Conservation (phyloP, 1,140 invertebrate genomes). For the Chironomus tepperi region DNA sequence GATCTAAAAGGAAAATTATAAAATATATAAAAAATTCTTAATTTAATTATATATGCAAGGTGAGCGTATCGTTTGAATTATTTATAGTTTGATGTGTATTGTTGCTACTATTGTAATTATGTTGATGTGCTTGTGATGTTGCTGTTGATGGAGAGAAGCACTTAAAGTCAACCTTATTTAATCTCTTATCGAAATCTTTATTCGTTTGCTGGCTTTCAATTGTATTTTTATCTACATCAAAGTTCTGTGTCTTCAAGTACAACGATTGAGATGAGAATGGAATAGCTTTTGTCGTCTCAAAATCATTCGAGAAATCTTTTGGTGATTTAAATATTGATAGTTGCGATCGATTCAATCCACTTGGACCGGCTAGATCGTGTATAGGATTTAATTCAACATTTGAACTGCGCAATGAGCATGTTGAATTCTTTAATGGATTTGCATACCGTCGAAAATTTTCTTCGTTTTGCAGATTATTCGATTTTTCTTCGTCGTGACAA, state of each 20-base stretch:
- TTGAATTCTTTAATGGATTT: constrained; percentile 43
- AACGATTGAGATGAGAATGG: constrained; percentile 47
- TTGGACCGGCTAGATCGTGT: constrained; percentile 42
- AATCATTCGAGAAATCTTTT: constrained; percentile 30
- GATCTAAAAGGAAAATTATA: neutral
- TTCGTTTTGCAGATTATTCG: constrained; percentile 82
- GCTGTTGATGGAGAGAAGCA: neutral
- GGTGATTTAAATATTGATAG: constrained; percentile 39
- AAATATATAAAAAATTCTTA: neutral
- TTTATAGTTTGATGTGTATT: constrained; percentile 7
- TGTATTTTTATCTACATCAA: constrained; percentile 68
- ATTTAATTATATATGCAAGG: constrained; percentile 20
- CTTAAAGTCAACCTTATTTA: constrained; percentile 29
- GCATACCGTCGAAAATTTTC: constrained; percentile 67
- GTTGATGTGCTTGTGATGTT: neutral
- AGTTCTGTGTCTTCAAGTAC: constrained; percentile 62
- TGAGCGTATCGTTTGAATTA: constrained; percentile 22
- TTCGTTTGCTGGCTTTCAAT: constrained; percentile 62
- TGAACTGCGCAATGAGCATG: constrained; percentile 36
- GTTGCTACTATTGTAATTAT: constrained; percentile 19
- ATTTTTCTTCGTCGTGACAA: constrained; percentile 73
- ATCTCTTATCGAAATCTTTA: constrained; percentile 70
- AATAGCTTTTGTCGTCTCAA: constrained; percentile 37
- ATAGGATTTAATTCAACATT: constrained; percentile 45
- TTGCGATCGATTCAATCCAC: constrained; percentile 50